A percentile compares a stretch with the other conserved stretches of the same genome.
Evolutionary conservation across 2,797 vertebrate genomes (phyloP).

Genomic region (Enteromius mattozi): DNA sequence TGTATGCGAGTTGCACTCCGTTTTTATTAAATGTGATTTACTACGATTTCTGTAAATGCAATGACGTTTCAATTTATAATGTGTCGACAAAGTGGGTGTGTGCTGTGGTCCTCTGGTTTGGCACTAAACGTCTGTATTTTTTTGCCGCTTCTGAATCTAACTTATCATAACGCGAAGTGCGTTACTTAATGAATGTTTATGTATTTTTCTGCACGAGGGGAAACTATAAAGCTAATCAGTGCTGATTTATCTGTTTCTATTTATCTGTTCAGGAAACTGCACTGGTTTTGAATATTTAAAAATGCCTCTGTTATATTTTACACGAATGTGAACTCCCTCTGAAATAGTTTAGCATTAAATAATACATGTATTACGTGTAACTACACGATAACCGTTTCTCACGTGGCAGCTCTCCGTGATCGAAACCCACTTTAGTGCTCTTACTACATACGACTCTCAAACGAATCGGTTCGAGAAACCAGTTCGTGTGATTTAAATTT

Average conservation of each 20-base stretch:
- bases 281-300: neutral
- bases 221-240: neutral
- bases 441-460: neutral
- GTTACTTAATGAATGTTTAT: neutral
- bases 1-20: neutral
- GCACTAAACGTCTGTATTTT: neutral
- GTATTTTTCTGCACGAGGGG: neutral
- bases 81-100: constrained; percentile 39
- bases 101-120: neutral
- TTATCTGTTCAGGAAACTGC: neutral
- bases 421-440: neutral
- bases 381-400: neutral
- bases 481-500: too few species aligned
- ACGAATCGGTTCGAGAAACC: neutral
- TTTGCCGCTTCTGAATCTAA: neutral
- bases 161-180: neutral
- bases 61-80: neutral
- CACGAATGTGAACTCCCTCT: neutral
- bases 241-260: neutral
- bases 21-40: neutral
- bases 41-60: neutral
- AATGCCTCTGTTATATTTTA: neutral
- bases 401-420: constrained; percentile 41
- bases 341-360: neutral
- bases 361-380: neutral